Evolutionary conservation across 2,888 invertebrate genomes (phyloP), one percentile per base, ranked within the genome.

Genomic region (Leptinotarsa peninsularis): DNA sequence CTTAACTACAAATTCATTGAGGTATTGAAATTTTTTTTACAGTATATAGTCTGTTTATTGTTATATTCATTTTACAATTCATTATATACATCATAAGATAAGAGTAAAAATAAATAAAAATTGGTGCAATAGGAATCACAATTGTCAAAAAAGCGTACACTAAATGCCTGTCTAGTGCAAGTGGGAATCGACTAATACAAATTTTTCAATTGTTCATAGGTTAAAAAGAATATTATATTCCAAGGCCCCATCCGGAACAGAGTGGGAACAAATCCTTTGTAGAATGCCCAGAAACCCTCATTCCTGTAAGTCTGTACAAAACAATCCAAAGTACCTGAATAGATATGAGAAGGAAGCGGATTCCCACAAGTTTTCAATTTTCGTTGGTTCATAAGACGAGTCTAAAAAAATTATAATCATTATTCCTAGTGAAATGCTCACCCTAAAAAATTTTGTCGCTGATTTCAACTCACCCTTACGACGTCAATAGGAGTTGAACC

Each of bases 401-500:
- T 98, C 97, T 97, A 89, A 60, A 91, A 91, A 76, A 49, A 50
- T 1, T 2, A 33, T 33, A 10, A 10, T 33, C 27, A 27, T 33
- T 33, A 33, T 33, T 33, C 0, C 10, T 33, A 33, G 33, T 43
- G 43, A 10, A 10, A 10, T 43, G 43, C 3, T 43, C 10, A 13
- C 43, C 43, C 43, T 43, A 13, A 10, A 33, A 10, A 27, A 17
- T 17, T 10, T 23, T 63, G n/a, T n/a, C 14, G n/a, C 50, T 50
- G 13, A 52, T 17, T 10, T 27, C 3, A 60, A 89, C 92, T 90
- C 88, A 97, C 97, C 90, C 97, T 91, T 77, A 98, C 92, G 77
- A 98, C 98, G 89, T 98, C 98, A 74, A 98, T 93, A 49, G 98
- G 98, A 74, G 96, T 98, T 75, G 97, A 97, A 76, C 97, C 97